A percentile compares a stretch with the other conserved stretches of the same genome.
phyloP scores from a whole-genome alignment of 2,797 vertebrate species.

The Anableps anableps region DNA sequence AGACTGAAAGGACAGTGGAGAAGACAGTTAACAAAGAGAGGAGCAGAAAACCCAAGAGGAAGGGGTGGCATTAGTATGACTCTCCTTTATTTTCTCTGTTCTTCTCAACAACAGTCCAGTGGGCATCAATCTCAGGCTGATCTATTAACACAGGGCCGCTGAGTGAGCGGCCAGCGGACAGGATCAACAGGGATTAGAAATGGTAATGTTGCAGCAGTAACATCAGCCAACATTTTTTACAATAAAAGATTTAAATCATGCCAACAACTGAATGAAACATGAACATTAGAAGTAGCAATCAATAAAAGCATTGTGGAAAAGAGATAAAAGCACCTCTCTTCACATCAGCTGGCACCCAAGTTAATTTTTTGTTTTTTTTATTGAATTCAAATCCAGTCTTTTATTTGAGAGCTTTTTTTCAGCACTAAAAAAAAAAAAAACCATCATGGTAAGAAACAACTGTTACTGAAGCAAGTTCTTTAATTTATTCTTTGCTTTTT shows the following conservation, averaged over 20 bases:
- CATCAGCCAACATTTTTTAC: slow-evolving; percentile 43
- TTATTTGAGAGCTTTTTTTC: neutral
- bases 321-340: neutral
- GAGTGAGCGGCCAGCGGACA: slow-evolving; percentile 65
- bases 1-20: slow-evolving; percentile 49
- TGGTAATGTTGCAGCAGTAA: slow-evolving; percentile 41
- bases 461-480: neutral
- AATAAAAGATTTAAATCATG: slow-evolving; percentile 36
- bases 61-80: slow-evolving; percentile 33
- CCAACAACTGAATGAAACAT: slow-evolving; percentile 8
- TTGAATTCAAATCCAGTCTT: neutral
- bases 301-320: neutral
- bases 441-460: neutral
- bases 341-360: neutral
- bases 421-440: neutral
- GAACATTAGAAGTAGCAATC: neutral
- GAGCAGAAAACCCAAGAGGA: slow-evolving; percentile 43
- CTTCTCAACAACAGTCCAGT: slow-evolving; percentile 64
- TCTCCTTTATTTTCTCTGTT: slow-evolving; percentile 22
- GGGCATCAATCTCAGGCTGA: slow-evolving; percentile 72
- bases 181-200: slow-evolving; percentile 64
- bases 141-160: slow-evolving; percentile 69
- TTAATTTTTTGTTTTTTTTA: neutral
- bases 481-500: too few species aligned
- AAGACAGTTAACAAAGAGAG: slow-evolving; percentile 21